Conservation (phyloP, 2,888 invertebrate genomes). For the Cremastinae sp. region DNA sequence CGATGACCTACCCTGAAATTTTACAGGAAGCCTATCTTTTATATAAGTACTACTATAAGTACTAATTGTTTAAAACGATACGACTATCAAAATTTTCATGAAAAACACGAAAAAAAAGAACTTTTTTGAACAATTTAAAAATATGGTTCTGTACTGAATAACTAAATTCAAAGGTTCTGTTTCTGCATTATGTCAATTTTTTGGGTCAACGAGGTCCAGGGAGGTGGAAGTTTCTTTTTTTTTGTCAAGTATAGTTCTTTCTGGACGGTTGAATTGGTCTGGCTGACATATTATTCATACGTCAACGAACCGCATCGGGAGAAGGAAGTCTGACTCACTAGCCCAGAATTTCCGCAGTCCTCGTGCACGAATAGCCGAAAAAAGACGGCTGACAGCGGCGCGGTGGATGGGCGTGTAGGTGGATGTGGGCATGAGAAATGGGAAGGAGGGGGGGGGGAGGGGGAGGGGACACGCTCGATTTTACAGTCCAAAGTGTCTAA, state of each 20-base stretch:
- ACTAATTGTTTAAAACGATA: too few species aligned
- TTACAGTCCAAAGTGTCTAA: conserved; percentile 60
- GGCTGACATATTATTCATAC: conserved; percentile 43
- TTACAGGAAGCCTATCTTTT: too few species aligned
- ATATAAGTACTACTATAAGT: too few species aligned
- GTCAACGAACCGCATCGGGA: conserved; percentile 41
- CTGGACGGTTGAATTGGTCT: conserved; percentile 34
- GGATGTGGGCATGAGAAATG: conserved; percentile 3
- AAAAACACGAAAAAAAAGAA: too few species aligned
- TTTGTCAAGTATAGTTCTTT: conserved; percentile 2
- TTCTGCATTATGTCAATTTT: neutral
- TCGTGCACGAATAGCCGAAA: conserved; percentile 26
- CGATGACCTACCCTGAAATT: too few species aligned
- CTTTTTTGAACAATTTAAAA: too few species aligned
- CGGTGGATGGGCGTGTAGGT: neutral
- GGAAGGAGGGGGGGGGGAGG: conserved; percentile 31
- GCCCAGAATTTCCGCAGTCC: conserved; percentile 58
- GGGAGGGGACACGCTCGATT: conserved; percentile 60
- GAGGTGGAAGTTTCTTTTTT: neutral
- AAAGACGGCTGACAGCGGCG: neutral
- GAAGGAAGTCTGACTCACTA: conserved; percentile 59
- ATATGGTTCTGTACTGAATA: too few species aligned
- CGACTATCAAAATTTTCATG: too few species aligned
- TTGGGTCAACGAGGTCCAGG: neutral
- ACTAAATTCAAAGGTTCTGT: too few species aligned